Base-by-base conservation (phyloP, 1,140 invertebrate genomes). In the Camponotus pennsylvanicus region DNA sequence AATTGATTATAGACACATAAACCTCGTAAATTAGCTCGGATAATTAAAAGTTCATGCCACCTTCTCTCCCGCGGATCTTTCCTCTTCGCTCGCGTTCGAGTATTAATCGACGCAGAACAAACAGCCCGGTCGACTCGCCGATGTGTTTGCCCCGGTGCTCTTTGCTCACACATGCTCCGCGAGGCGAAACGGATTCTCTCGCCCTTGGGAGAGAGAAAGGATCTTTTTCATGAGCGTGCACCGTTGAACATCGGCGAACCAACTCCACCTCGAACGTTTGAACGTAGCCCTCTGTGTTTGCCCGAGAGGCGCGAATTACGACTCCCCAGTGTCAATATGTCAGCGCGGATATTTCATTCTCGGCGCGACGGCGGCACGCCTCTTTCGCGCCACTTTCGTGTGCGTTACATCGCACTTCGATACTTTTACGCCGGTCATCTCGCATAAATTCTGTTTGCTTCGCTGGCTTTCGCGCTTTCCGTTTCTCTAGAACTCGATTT, bases 281-380 rank as follows among this genome's bases (percentile, higher is more conserved):
- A 82, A 82, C 86, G 86, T 66, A 75, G 75, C 86, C 87, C 88
- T 90, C 83, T 94, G 90, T 94, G 90, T 94, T 94, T 94, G 91
- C 89, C 82, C 70, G 87, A 87, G 88, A 93, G 91, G 90, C 93
- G 93, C 91, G 93, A 94, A 94, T 94, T 93, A 92, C 90, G 91
- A 93, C 85, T 90, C 87, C 87, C 90, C 78, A 92, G 89, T 93
- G 93, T 94, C 93, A 94, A 94, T 93, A 94, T 79, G 85, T 87
- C 92, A 91, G 87, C 85, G 69, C 87, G 67, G 85, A 92, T 90
- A 91, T 92, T 93, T 93, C 90, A 86, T 90, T 70, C 79, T 79
- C 75, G 77, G 49, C 40, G 45, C 76, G 63, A 52, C 82, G 76
- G 79, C 79, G 79, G 45, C 84, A 61, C 57, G 66, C 40, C 49